phyloP scores from a whole-genome alignment of 2,113 vertebrate genomes.

The Isichthys henryi region DNA sequence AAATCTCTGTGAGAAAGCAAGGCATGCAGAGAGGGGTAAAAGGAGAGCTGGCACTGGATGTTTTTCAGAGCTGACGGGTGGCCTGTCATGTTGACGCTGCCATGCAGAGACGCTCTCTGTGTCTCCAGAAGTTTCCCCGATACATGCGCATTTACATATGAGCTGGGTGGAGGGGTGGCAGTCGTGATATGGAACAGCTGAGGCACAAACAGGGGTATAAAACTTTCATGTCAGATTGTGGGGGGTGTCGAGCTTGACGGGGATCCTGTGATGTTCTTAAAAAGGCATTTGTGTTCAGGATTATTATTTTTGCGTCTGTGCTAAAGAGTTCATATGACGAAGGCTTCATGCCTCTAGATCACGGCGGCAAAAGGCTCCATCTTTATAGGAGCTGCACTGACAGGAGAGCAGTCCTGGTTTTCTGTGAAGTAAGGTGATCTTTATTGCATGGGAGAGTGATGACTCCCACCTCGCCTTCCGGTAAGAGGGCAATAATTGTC shows the following conservation, averaged over 20 bases:
- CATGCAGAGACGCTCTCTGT: background rate
- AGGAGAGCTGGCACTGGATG: background rate
- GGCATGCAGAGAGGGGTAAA: background rate
- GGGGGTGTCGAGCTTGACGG: background rate
- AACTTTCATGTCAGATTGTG: background rate
- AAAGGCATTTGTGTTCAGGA: background rate
- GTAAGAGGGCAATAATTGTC: background rate
- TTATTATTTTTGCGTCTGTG: background rate
- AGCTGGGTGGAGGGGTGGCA: background rate
- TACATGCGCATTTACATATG: background rate
- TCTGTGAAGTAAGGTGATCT: background rate
- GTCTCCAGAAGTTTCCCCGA: background rate
- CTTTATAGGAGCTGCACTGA: background rate
- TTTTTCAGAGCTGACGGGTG: background rate
- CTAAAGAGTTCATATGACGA: background rate
- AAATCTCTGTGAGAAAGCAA: background rate
- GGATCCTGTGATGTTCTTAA: background rate
- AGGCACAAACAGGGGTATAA: background rate
- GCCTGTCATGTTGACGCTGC: background rate
- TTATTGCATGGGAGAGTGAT: background rate
- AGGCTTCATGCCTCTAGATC: background rate
- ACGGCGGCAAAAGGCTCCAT: background rate
- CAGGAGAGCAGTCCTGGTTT: background rate
- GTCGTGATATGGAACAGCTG: background rate
- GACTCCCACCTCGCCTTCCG: background rate